phyloP scores from a whole-genome alignment of 2,113 vertebrate species.

The Salvator merianae region DNA sequence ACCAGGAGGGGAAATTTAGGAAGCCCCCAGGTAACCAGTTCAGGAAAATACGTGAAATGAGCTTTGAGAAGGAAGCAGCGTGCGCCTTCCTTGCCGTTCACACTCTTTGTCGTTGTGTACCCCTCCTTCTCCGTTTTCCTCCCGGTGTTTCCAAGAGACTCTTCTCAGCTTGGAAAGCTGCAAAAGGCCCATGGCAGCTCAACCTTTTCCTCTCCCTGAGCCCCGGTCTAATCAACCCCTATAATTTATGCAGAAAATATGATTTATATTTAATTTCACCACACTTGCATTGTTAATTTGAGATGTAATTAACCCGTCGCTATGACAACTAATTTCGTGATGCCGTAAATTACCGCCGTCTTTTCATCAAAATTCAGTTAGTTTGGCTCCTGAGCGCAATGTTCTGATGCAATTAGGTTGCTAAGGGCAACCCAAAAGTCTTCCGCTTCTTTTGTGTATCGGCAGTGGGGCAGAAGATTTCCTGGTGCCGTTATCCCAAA shows the following conservation, averaged over 20 bases:
- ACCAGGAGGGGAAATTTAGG: conserved; percentile 33
- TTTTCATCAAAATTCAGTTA: conserved; percentile 99
- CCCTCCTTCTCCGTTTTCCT: conserved; percentile 46
- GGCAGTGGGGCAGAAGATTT: conserved; percentile 94
- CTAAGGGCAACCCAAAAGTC: conserved; percentile 99
- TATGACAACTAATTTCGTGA: conserved; percentile 99
- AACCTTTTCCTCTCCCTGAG: conserved; percentile 99
- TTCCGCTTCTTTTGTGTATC: conserved; percentile 99
- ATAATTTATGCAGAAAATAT: conserved; percentile 99
- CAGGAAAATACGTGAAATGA: conserved; percentile 41
- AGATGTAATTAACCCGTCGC: conserved; percentile 99
- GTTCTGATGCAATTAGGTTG: conserved; percentile 99
- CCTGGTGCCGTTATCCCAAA: conserved; percentile 80
- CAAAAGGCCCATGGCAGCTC: conserved; percentile 98
- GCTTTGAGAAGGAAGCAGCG: conserved; percentile 51
- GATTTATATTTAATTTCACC: conserved; percentile 99
- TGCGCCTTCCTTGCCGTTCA: conserved; percentile 15
- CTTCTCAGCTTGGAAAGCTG: conserved; percentile 81
- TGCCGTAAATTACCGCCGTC: conserved; percentile 99
- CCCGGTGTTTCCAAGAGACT: conserved; percentile 73
- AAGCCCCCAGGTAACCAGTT: conserved; percentile 40
- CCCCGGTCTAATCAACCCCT: conserved; percentile 99
- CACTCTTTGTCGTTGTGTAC: conserved; percentile 43
- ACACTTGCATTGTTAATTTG: conserved; percentile 99
- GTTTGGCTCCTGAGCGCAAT: conserved; percentile 99